Evolutionary conservation across 2,797 vertebrate genomes (phyloP), one percentile per base, ranked within the genome.

Genomic region (Hyperoplus immaculatus): DNA sequence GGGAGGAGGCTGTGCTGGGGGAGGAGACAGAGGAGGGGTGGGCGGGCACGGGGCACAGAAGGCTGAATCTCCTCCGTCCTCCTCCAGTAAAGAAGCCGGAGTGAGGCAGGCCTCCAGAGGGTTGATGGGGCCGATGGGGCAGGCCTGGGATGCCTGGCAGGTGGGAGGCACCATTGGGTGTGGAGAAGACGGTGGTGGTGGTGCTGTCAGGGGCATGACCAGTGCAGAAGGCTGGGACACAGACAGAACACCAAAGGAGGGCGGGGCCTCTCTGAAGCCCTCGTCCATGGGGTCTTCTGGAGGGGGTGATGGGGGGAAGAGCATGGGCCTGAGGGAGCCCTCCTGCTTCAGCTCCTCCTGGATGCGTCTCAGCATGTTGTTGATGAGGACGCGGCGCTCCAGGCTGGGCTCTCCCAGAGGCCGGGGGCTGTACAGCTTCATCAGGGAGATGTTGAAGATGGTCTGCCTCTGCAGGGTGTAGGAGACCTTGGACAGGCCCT

Each of bases 371-470:
- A 99, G 83, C 97, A 99, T 98, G 96, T 99, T 99, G 96, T 99
- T 99, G 90, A 99, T 99, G 90, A 99, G 94, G 90, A 99, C 97
- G 0, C 97, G 98, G 87, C 97, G 97, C 90, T 98, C 97, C 93
- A 99, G 94, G 90, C 97, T 97, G 46, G 97, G 98, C 94, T 99
- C 98, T 0, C 95, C 95, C 57, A 97, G 95, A 5, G 97, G 96
- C 85, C 97, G 95, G 89, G 97, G 97, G 95, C 96, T 98, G 84
- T 99, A 99, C 85, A 99, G 96, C 93, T 99, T 99, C 98, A 99
- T 98, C 92, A 99, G 95, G 85, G 98, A 99, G 97, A 99, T 99
- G 96, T 99, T 99, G 96, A 99, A 99, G 95, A 99, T 97, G 95
- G 98, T 98, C 96, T 99, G 98, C 73, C 98, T 96, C 95, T 99